phyloP scores from a whole-genome alignment of 2,888 invertebrate genomes.

The Micoletzkya japonica region DNA sequence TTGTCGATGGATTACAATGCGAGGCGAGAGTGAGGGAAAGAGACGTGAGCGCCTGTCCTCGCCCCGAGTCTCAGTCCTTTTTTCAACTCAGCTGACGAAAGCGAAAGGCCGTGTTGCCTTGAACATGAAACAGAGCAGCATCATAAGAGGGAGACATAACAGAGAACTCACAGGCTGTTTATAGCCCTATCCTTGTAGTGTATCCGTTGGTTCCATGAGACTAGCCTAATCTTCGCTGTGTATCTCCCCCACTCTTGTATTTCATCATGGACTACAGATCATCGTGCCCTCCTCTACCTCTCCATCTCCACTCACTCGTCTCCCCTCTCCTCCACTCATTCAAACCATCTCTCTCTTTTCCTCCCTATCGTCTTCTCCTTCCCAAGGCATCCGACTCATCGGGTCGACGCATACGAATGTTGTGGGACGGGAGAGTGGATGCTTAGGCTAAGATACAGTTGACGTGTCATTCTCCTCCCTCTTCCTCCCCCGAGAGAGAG shows the following conservation, averaged over 20 bases:
- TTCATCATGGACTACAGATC: neutral
- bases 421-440: conserved; percentile 8
- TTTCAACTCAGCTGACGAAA: neutral
- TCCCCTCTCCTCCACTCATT: neutral
- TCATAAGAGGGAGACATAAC: neutral
- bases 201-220: no score
- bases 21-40: no score
- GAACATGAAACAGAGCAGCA: neutral
- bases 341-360: neutral
- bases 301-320: neutral
- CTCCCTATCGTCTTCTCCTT: neutral
- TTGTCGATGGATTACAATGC: no score
- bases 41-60: no score
- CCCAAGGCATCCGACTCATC: conserved; percentile 9
- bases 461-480: conserved; percentile 22
- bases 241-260: no score
- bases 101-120: neutral
- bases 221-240: no score
- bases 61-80: neutral
- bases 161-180: neutral
- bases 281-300: neutral
- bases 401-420: conserved; percentile 3
- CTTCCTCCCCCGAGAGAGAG: neutral
- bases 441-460: conserved; percentile 24
- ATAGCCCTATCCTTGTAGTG: neutral